A percentile compares a stretch with the other conserved stretches of the same genome.
phyloP scores from a whole-genome alignment of 1,140 invertebrate genomes.

The honey bee (Apis mellifera) region Amel_HAv3.1 CM009936.2:13689001-13689500 shows the following conservation, averaged over 20 bases:
- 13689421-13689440: conserved; percentile 79
- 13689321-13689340: conserved; percentile 51
- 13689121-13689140: neutral
- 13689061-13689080: neutral
- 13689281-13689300: conserved; percentile 59
- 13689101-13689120: neutral
- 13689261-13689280: conserved; percentile 50
- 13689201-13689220: conserved; percentile 38
- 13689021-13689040: neutral
- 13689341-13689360: conserved; percentile 64
- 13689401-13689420: conserved; percentile 78
- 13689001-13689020: neutral
- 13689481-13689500: conserved; percentile 45
- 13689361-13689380: conserved; percentile 69
- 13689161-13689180: neutral
- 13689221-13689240: conserved; percentile 47
- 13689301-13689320: conserved; percentile 45
- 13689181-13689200: neutral
- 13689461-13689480: conserved; percentile 69
- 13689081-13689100: neutral
- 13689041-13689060: neutral
- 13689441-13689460: conserved; percentile 74
- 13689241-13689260: conserved; percentile 62
- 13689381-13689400: conserved; percentile 74
- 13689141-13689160: neutral